These are phyloP conservation scores for Drosophila kohkoa DNA, from an alignment of 1,140 invertebrate genomes.

Conservation along the genomic window DNA sequence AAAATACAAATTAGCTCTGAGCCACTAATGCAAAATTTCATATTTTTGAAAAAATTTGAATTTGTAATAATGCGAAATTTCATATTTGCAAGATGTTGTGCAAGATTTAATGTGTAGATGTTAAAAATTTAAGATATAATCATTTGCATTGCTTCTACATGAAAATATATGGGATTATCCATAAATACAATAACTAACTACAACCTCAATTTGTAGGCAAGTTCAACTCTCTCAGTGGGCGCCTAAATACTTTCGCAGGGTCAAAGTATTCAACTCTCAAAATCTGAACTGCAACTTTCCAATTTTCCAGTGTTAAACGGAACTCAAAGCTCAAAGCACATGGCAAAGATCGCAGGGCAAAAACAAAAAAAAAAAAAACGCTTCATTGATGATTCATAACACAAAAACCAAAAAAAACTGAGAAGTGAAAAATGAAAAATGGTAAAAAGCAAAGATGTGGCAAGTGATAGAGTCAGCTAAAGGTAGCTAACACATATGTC, in stretches of 20 bases:
- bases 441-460: neutral
- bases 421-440: neutral
- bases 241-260: neutral
- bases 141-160: too few relatives aligned
- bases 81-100: too few relatives aligned
- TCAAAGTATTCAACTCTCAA: neutral
- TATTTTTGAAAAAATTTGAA: too few relatives aligned
- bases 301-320: neutral
- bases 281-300: neutral
- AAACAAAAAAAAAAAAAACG: neutral
- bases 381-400: neutral
- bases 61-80: too few relatives aligned
- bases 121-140: too few relatives aligned
- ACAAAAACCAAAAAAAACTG: neutral
- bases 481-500: constrained; percentile 2
- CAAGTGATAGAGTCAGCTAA: neutral
- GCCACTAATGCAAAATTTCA: too few relatives aligned
- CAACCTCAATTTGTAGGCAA: too few relatives aligned
- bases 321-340: constrained; percentile 1
- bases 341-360: neutral
- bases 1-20: too few relatives aligned
- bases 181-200: too few relatives aligned
- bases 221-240: neutral
- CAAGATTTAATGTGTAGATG: too few relatives aligned
- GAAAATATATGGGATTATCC: too few relatives aligned